Conservation (phyloP, 2,888 invertebrate genomes). For the Lasioglossum villosulum region DNA sequence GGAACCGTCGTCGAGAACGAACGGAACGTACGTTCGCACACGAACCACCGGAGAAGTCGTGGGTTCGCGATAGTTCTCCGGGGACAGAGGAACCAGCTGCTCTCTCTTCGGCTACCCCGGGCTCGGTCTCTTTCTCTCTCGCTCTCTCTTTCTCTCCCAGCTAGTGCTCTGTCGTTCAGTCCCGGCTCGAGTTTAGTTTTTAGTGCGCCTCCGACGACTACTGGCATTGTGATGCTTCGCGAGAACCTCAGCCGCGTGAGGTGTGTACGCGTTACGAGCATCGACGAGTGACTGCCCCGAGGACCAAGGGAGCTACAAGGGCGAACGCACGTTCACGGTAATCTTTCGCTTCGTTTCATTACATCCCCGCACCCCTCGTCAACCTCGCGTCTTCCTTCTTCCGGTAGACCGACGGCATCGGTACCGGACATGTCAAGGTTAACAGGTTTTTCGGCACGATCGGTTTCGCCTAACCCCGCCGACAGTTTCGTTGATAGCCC, state of each 20-base stretch:
- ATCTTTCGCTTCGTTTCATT: slow-evolving; percentile 4
- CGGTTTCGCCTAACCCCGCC: background rate
- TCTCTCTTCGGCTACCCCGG: slow-evolving; percentile 17
- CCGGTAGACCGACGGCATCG: background rate
- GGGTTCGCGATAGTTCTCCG: slow-evolving; percentile 72
- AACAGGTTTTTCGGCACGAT: slow-evolving; percentile 7
- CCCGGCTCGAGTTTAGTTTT: background rate
- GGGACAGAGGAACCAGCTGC: slow-evolving; percentile 64
- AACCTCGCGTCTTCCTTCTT: background rate
- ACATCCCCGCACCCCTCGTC: background rate
- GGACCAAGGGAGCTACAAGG: background rate
- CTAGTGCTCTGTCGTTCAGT: background rate
- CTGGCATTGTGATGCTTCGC: slow-evolving; percentile 28
- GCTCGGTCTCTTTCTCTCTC: background rate
- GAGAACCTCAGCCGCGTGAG: slow-evolving; percentile 6
- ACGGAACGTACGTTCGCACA: slow-evolving; percentile 52
- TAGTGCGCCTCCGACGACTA: background rate
- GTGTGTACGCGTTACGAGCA: slow-evolving; percentile 33
- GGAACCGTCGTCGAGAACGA: slow-evolving; percentile 54
- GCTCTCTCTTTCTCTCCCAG: background rate
- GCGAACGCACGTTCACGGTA: slow-evolving; percentile 37
- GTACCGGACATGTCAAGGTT: slow-evolving; percentile 1
- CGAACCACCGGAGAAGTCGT: slow-evolving; percentile 22
- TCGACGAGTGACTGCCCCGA: slow-evolving; percentile 29
- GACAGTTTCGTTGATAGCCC: background rate